These are phyloP conservation scores for Spodoptera frugiperda DNA, from an alignment of 1,140 invertebrate genomes.

Conservation along the genomic window DNA sequence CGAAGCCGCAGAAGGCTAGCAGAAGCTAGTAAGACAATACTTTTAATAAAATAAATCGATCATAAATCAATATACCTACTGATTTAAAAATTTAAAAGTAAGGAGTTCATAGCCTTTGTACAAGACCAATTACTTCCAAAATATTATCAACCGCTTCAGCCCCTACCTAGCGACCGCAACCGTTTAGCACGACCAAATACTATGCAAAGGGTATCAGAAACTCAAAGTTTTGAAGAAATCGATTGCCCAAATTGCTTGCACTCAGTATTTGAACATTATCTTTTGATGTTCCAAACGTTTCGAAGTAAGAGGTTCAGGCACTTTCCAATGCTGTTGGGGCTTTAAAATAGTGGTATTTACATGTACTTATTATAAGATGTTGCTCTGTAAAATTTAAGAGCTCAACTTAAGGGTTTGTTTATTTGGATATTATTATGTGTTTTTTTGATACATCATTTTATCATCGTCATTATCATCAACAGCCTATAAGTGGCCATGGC, in stretches of 20 bases:
- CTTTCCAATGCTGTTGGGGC: background rate
- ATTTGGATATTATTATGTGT: too few species aligned
- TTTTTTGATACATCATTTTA: too few species aligned
- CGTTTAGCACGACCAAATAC: slow-evolving; percentile 55
- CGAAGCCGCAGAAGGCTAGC: too few species aligned
- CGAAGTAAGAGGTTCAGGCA: slow-evolving; percentile 5
- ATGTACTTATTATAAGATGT: background rate
- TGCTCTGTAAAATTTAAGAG: background rate
- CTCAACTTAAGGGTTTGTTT: too few species aligned
- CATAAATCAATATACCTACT: too few species aligned
- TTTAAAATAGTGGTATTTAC: slow-evolving; percentile 1
- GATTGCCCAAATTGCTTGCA: slow-evolving; percentile 22
- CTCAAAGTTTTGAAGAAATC: slow-evolving; percentile 48
- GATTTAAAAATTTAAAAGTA: too few species aligned
- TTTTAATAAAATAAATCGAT: too few species aligned
- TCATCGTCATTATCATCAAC: too few species aligned
- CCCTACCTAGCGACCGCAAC: background rate
- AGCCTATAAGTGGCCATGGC: too few species aligned
- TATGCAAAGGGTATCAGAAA: slow-evolving; percentile 54
- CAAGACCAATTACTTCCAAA: background rate
- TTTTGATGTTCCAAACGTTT: slow-evolving; percentile 26
- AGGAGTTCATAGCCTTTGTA: too few species aligned
- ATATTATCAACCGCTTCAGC: background rate
- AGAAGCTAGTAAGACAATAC: too few species aligned
- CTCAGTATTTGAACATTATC: slow-evolving; percentile 30